Evolutionary conservation across 2,113 vertebrate genomes (phyloP), one percentile per base, ranked within the genome.

Genomic region (Prunella himalayana): DNA sequence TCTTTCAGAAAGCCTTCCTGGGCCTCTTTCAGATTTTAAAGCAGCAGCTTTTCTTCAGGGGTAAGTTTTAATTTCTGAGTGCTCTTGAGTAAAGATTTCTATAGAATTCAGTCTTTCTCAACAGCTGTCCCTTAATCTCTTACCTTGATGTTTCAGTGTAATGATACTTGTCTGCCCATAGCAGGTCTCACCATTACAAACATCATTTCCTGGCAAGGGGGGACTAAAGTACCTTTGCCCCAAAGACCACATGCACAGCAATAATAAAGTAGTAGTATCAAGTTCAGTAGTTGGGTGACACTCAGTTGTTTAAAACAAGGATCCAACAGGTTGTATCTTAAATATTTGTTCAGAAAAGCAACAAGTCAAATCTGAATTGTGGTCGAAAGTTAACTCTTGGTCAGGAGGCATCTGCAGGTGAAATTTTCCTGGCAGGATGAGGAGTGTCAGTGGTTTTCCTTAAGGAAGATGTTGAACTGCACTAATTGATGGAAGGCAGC

Each of bases 151-250:
- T 70, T 80, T 60, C n/a, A 25, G 16, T 11, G 25, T 33, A 60
- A 70, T 6, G 31, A 59, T 31, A 54, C 27, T 54, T 0, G 0
- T 73, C 56, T 63, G 66, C 39, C 23, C 12, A 1, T 0, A 2
- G 41, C 60, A 24, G 75, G n/a, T 64, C 60, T 90, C 66, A 41
- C 39, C 1, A 0, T 72, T 63, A 50, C 50, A 91, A 47, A 45
- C n/a, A 47, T 44, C 41, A 2, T 7, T 78, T 39, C 39, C n/a
- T 25, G 37, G 39, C 35, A 88, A 53, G 68, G 33, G 20, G 12
- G 33, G 47, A 77, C 37, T 56, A 39, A 87, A 82, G 73, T 61
- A 47, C 49, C 59, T 76, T 65, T 63, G 8, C 15, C 37, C 37
- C 71, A 24, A 86, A 83, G 78, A 63, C 10, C n/a, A 17, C 14